Conservation (phyloP, 1,140 invertebrate species). For the Pseudachorutes palmiensis region DNA sequence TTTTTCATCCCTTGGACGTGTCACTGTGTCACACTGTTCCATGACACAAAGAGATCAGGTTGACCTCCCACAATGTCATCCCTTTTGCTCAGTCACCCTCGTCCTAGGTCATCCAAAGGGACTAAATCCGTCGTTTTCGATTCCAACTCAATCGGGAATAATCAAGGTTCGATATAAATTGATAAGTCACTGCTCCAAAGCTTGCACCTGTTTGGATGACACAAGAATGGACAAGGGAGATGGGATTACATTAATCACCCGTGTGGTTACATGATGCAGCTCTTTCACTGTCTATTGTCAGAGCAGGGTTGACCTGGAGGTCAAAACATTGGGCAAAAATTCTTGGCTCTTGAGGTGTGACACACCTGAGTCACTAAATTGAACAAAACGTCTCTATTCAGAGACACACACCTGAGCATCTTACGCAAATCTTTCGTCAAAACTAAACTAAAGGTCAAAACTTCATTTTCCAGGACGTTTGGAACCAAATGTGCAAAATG, state of each 20-base stretch:
- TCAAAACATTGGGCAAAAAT: not conserved
- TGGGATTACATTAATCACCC: constrained; percentile 10
- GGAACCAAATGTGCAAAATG: constrained; percentile 95
- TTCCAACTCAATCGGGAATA: not conserved
- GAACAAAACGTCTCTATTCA: constrained; percentile 10
- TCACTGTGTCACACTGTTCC: not conserved
- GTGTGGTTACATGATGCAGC: not conserved
- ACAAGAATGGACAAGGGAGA: not conserved
- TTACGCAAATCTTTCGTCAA: no score
- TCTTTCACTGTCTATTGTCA: not conserved
- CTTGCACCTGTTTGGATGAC: no score
- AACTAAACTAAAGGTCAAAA: no score
- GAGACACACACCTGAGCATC: not conserved
- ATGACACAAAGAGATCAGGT: not conserved
- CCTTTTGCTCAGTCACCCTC: not conserved
- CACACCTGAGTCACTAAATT: not conserved
- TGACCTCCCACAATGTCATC: not conserved
- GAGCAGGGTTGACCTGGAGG: not conserved
- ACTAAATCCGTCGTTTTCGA: no score
- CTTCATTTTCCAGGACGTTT: constrained; percentile 62
- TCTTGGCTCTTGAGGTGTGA: not conserved
- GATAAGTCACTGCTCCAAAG: constrained; percentile 2
- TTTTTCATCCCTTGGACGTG: not conserved
- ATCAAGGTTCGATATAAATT: constrained; percentile 4
- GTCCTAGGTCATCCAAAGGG: not conserved